Base-by-base conservation (phyloP, 2,888 invertebrate genomes). In the Cantharis flavilabris region DNA sequence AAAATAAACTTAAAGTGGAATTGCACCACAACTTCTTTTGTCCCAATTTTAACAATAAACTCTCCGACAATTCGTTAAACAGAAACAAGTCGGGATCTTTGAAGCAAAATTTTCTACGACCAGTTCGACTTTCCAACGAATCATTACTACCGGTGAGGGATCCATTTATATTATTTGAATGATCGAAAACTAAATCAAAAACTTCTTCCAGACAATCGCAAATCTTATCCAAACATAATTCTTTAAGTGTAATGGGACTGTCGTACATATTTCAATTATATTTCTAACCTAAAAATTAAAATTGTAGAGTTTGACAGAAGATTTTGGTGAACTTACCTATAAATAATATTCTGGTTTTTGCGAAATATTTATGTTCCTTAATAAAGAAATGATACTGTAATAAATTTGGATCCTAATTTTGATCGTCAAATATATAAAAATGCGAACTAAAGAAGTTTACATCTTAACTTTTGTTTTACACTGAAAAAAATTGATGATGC, bases 171-270 rank as follows among this genome's bases (percentile, higher is more conserved):
- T 80, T 80, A 69, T 81, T 81, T 26, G 81, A 76, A n/a, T 78
- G 77, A 71, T 86, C 86, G 76, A 86, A 87, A 80, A 88, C 87
- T 72, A 87, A 84, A 72, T 89, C 88, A 81, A 91, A 91, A 14
- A 92, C 86, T 28, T 89, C 89, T 80, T 89, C 87, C 76, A 93
- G 89, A 85, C 93, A 92, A 81, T 91, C 91, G 85, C 92, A 92
- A 81, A 93, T 92, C 81, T 90, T 91, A 83, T 92, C 91, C 69
- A 93, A 88, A 86, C 93, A 93, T 82, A 90, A 89, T 81, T 92
- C 91, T 86, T 92, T 92, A 73, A 93, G 88, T 79, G 91, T 90
- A 83, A 88, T 88, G 63, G 93, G 93, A 79, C 90, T 91, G 85
- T 92, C 92, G 84, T 90, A 92, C 93, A 92, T 93, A 78, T 85